Base-by-base conservation (phyloP, 2,797 vertebrate species). In the Lutjanus campechanus region DNA sequence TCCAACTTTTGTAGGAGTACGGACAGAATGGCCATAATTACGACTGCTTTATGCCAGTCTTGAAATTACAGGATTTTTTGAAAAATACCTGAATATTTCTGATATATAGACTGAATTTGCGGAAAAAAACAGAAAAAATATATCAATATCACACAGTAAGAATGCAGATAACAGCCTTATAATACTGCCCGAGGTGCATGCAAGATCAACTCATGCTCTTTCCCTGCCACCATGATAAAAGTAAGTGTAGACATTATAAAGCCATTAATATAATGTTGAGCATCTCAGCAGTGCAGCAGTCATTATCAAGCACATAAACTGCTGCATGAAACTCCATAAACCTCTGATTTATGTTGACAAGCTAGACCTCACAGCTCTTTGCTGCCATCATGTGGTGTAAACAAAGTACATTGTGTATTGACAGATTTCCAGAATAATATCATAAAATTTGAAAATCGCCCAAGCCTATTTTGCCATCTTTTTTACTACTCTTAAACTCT, bases 341-440 rank as follows among this genome's bases (percentile, higher is more conserved):
- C 22, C 22, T 41, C 51, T 49, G 11, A 6, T 71, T 62, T 43
- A 13, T 56, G 6, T 64, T 25, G 16, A 11, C 8, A 43, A 22
- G 54, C 0, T 1, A 1, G 19, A 1, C 12, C 74, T 69, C 12
- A 20, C 50, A 70, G 63, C 71, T 56, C 75, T 74, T 44, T 77
- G 73, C 82, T 81, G 78, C 78, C 70, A 76, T 59, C 82, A 16
- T 82, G 78, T 82, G 81, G 76, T 66, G 4, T 51, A 40, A 81
- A 51, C 9, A 1, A 25, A 10, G 22, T 29, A 25, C 4, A 47
- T 15, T 61, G 5, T 50, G 2, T 20, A 50, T 25, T 63, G 8
- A 17, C 15, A 29, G 16, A 43, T 58, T 68, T 63, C 60, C 11
- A 68, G 29, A 73, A 40, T 51, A 29, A 16, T 43, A 46, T 53